Percentiles rank a stretch among this genome's conserved stretches.
These are phyloP conservation scores for Schrankia costaestrigalis DNA, from an alignment of 2,888 invertebrate species.

Conservation along the genomic window DNA sequence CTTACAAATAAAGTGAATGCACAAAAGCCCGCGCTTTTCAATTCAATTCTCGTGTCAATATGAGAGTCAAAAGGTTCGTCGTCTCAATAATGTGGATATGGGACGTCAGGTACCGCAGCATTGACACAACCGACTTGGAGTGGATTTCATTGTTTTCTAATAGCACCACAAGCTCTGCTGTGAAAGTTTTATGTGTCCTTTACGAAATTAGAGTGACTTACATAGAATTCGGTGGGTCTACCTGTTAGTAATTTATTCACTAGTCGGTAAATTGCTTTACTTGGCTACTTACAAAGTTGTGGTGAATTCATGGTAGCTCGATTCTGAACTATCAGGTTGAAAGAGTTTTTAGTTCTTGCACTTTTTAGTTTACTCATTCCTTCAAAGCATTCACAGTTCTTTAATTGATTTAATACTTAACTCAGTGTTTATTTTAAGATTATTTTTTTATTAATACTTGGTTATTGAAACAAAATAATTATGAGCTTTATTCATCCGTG, in stretches of 20 bases:
- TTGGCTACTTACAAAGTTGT: conserved; percentile 5
- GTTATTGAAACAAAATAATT: too few relatives aligned
- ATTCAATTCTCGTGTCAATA: conserved; percentile 41
- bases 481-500: too few relatives aligned
- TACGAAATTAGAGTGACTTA: conserved; percentile 8
- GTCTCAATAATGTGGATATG: not conserved
- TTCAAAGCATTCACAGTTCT: too few relatives aligned
- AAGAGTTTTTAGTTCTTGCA: not conserved
- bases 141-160: conserved; percentile 46
- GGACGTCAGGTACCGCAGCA: conserved; percentile 17
- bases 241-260: conserved; percentile 17
- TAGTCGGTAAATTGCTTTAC: conserved; percentile 7
- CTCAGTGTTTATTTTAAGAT: conserved; percentile 20
- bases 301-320: conserved; percentile 3
- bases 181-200: conserved; percentile 16
- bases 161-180: conserved; percentile 29
- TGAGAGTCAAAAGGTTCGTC: conserved; percentile 15
- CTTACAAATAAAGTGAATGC: too few relatives aligned
- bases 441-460: too few relatives aligned
- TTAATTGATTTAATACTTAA: too few relatives aligned
- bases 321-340: conserved; percentile 1
- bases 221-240: too few relatives aligned
- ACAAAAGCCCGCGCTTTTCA: conserved; percentile 19
- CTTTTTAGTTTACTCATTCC: not conserved
- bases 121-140: conserved; percentile 11